These are phyloP conservation scores for Acanthisitta chloris DNA, from an alignment of 2,113 vertebrate genomes.

Conservation along the genomic window DNA sequence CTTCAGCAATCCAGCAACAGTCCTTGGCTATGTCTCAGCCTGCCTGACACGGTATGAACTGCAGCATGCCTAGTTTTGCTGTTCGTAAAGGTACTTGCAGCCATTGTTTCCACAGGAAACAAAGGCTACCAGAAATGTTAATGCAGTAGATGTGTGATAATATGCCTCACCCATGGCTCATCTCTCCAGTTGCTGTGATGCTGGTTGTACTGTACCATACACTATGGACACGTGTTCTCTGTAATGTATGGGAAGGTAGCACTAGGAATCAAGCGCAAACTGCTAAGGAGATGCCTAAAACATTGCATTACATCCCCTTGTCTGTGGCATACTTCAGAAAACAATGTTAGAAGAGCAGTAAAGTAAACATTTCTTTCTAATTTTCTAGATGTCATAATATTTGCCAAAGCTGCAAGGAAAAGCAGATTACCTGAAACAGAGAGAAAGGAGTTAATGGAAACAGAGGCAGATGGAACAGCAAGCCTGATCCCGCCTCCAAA, in stretches of 20 bases:
- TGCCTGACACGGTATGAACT: not conserved
- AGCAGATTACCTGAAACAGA: constrained; percentile 75
- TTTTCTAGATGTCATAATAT: constrained; percentile 69
- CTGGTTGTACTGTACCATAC: constrained; percentile 34
- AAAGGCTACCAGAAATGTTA: not conserved
- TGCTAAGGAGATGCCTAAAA: constrained; percentile 54
- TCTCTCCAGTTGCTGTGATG: not conserved
- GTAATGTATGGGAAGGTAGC: constrained; percentile 28
- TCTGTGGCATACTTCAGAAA: constrained; percentile 68
- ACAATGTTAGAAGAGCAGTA: constrained; percentile 56
- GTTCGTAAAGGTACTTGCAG: not conserved
- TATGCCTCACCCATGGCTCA: not conserved
- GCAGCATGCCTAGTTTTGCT: not conserved
- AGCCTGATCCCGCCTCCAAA: constrained; percentile 54
- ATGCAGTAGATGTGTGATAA: not conserved
- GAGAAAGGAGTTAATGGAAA: constrained; percentile 67
- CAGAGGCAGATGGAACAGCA: constrained; percentile 37
- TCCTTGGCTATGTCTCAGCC: not conserved
- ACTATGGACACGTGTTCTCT: constrained; percentile 4
- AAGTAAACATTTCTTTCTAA: constrained; percentile 60
- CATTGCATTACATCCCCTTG: constrained; percentile 53
- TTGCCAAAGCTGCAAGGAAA: constrained; percentile 67
- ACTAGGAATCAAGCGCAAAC: constrained; percentile 41
- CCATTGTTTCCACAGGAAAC: constrained; percentile 41
- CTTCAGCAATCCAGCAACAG: not conserved